Evolutionary conservation across 1,140 invertebrate species (phyloP), one percentile per base, ranked within the genome.

Genomic region (Nomia melanderi): DNA sequence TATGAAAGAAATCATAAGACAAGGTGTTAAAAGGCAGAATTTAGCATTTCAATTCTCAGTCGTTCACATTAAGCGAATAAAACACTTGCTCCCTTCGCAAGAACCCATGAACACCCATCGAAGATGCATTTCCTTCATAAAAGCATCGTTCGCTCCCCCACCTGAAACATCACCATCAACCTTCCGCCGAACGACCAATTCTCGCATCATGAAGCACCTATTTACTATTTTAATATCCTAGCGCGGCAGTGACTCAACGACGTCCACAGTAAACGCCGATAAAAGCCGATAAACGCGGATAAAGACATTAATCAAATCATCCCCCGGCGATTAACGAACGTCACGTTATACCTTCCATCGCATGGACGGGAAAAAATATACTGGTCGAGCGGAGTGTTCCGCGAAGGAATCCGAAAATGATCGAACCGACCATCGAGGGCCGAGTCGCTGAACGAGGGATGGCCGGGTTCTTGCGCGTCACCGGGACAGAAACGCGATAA

Each of bases 261-360:
- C n/a, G n/a, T n/a, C n/a, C n/a, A n/a, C n/a, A n/a, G n/a, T n/a
- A n/a, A n/a, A n/a, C n/a, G n/a, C n/a, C n/a, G n/a, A n/a, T n/a
- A n/a, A n/a, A 4, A 44, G 41, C 14, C 41, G 20, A 44, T 70
- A 59, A 59, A 70, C 54, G 39, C 36, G 54, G 20, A 70, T 59
- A 59, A 44, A 70, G 54, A 70, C 67, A 59, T 70, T 54, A 70
- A 70, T 59, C 67, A 57, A 50, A 39, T 29, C 9, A n/a, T 5
- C 2, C 11, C 8, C 0, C 17, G 8, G 6, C 39, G 54, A 70
- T 59, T 20, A 1, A 1, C 9, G 20, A 25, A 12, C 36, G 59
- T 70, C 17, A n/a, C 27, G 67, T 70, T 23, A 39, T 36, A 12
- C 14, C 36, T 17, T 44, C 39, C 17, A 39, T 56, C 54, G 20